phyloP scores from a whole-genome alignment of 2,888 invertebrate genomes.

The Deilephila elpenor region DNA sequence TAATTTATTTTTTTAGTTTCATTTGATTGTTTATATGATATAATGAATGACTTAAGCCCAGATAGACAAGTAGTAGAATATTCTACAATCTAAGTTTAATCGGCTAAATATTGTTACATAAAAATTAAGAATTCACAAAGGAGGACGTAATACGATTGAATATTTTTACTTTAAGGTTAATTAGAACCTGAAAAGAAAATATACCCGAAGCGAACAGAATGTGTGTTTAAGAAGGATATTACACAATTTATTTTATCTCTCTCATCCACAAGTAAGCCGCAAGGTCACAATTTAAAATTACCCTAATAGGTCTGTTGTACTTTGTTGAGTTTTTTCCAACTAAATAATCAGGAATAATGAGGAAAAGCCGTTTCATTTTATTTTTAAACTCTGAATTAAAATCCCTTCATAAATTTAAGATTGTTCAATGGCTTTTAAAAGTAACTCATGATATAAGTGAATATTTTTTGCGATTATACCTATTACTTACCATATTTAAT shows the following conservation, averaged over 20 bases:
- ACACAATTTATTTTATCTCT: not conserved
- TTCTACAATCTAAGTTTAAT: too few species aligned
- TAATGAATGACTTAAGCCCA: too few species aligned
- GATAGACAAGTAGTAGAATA: too few species aligned
- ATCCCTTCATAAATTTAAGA: not conserved
- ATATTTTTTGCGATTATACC: too few species aligned
- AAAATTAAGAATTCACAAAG: too few species aligned
- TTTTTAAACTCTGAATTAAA: not conserved
- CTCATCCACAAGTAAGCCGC: not conserved
- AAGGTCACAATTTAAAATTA: constrained; percentile 8
- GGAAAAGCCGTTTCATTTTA: not conserved
- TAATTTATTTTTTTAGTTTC: too few species aligned
- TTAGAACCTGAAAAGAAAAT: not conserved
- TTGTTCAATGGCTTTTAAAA: not conserved
- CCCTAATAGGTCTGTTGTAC: constrained; percentile 3
- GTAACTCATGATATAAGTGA: too few species aligned
- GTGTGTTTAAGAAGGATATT: not conserved
- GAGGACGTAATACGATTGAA: not conserved
- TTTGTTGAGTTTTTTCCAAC: not conserved
- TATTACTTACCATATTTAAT: too few species aligned
- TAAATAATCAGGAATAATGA: constrained; percentile 11
- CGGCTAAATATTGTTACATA: too few species aligned
- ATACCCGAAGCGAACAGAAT: not conserved
- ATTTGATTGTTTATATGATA: too few species aligned
- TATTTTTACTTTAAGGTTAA: not conserved